Evolutionary conservation across 2,113 vertebrate genomes (phyloP), one percentile per base, ranked within the genome.

Genomic region (Gasterosteus aculeatus): DNA sequence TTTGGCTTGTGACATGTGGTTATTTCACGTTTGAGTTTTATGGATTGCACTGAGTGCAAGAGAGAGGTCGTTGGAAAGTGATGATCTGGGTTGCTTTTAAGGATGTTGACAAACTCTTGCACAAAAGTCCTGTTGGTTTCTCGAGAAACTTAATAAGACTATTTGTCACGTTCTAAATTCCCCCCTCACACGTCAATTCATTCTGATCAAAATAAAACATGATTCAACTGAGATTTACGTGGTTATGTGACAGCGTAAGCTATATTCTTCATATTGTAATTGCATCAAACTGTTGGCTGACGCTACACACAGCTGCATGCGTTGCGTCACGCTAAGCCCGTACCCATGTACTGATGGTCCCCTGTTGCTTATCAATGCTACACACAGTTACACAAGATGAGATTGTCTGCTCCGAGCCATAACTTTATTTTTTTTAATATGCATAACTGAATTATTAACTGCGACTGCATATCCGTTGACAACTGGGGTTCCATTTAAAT

Each of bases 401-500:
- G 47, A 70, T 39, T 44, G 53, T 75, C 78, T 58, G 60, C 71
- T 73, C 39, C 22, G 0, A 76, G 84, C 49, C 64, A 62, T 64
- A 46, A 7, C 35, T 66, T 75, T 80, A 78, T 69, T 69, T 44
- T 16, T 31, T 10, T 62, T 62, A 26, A 83, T 77, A 77, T 75
- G 60, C 77, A 60, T 41, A 75, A 72, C 57, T 42, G 61, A 80
- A 75, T 65, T 64, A 77, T 63, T 77, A 73, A 64, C 61, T 57
- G 22, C 68, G 19, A 47, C 65, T 44, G 67, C 46, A 51, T 31
- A 64, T 83, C 74, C 42, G 57, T 72, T 67, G 58, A 69, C 57
- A 47, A 49, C 74, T 15, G 69, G 56, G 57, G 63, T 49, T 69
- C 80, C 70, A 87, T 78, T 84, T 62, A 74, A 19, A 14, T 80